Evolutionary conservation across 2,797 vertebrate species (phyloP).

Genomic region (Syndactyla subalaris): DNA sequence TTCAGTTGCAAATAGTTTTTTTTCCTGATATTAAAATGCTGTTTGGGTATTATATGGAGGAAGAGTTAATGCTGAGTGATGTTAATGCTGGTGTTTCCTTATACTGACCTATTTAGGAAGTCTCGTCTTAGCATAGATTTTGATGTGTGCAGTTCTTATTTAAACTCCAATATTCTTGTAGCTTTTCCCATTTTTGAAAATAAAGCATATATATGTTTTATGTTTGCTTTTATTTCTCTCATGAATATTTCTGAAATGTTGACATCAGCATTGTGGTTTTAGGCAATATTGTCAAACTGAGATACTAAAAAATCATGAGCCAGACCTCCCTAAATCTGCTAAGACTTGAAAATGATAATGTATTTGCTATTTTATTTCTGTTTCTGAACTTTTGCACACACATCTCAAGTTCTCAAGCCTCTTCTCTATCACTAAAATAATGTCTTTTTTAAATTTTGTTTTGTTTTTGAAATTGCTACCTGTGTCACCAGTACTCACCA

Average conservation of each 20-base stretch:
- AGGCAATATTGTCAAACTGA: not conserved
- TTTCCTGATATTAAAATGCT: not conserved
- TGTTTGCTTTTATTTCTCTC: slow-evolving; percentile 13
- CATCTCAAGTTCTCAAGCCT: not conserved
- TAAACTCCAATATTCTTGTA: not conserved
- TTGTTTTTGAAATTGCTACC: not conserved
- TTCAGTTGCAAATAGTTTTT: not conserved
- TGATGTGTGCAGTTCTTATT: not conserved
- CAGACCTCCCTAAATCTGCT: not conserved
- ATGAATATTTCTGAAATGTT: not conserved
- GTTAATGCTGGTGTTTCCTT: not conserved
- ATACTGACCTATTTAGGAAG: not conserved
- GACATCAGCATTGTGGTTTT: not conserved
- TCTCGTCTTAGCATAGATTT: not conserved
- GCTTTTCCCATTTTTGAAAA: not conserved
- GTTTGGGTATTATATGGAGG: not conserved
- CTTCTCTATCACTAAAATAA: not conserved
- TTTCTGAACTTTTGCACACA: not conserved
- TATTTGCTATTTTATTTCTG: not conserved
- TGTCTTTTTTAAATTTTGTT: no score
- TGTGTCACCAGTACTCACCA: not conserved
- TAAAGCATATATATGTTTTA: not conserved
- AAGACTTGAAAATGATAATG: not conserved
- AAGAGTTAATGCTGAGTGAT: not conserved
- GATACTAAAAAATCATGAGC: not conserved